Percentiles rank a stretch among this genome's conserved stretches.
These are phyloP conservation scores for Leptinotarsa texana DNA, from an alignment of 1,140 invertebrate genomes.

Conservation along the genomic window DNA sequence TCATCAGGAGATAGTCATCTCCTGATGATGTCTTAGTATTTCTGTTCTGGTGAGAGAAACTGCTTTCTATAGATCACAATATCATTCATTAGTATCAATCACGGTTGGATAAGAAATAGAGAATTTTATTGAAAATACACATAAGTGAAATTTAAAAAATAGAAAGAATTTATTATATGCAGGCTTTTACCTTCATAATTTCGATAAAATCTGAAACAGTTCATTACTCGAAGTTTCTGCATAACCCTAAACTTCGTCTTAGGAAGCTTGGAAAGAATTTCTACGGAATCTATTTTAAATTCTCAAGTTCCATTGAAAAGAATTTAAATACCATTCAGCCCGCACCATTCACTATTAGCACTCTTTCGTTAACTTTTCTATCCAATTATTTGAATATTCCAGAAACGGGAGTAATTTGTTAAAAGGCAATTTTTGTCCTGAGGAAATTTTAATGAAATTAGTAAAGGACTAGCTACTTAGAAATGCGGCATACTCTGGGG, in stretches of 20 bases:
- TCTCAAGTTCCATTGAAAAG: not conserved
- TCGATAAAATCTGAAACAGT: not conserved
- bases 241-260: not conserved
- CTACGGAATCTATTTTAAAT: not conserved
- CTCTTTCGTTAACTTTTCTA: constrained; percentile 11
- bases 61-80: no score
- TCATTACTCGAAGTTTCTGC: not conserved
- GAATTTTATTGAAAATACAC: no score
- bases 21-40: no score
- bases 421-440: constrained; percentile 6
- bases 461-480: constrained; percentile 8
- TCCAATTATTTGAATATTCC: constrained; percentile 11
- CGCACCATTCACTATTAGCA: not conserved
- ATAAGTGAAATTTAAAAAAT: no score
- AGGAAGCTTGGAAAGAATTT: not conserved
- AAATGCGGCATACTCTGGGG: not conserved
- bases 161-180: no score
- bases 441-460: constrained; percentile 16
- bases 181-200: no score
- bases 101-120: no score
- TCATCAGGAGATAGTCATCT: no score
- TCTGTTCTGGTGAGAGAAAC: no score
- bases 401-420: constrained; percentile 6
- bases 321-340: not conserved
- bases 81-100: no score